Base-by-base conservation (phyloP, 30 jellyfish, hydroid and myxozoan species). In the Aurelia coerulea region DNA sequence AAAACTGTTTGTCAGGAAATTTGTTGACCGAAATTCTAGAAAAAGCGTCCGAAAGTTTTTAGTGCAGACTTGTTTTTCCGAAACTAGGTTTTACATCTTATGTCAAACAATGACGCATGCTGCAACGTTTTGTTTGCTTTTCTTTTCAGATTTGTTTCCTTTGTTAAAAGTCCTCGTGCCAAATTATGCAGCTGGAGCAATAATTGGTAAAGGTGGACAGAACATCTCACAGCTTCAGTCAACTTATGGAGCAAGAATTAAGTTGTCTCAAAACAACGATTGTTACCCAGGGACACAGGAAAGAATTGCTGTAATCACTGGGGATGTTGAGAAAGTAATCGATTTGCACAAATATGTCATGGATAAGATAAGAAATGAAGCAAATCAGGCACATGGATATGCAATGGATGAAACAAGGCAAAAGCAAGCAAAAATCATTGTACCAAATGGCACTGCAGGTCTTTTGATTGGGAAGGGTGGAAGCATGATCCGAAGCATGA, bases 181-280 rank as follows among this genome's bases (percentile, higher is more conserved):
- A 51, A 95, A 95, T 66, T 95, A 83, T 87, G 99, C 99, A 49
- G 99, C 99, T 17, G 99, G 99, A 6, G 99, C 99, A 13, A 86
- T 95, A 13, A 95, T 95, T 76, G 99, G 99, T 5, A 90, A 90
- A 87, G 92, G 97, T 12, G 99, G 99, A 2, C 90, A 87, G 49
- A 95, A 95, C 72, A 90, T 95, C 9, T 73, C 83, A 29, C 98
- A 95, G 76, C 86, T 95, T 32, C 99, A 95, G 86, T 31, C 89
- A 41, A 80, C 96, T 1, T 90, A 76, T 83, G 99, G 99, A 15
- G 99, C 99, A 37, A 90, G 85, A 62, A 95, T 95, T 72, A 82
- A 95, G 80, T 50, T 95, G 91, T 95, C 99, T 5, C 97, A 96
- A 35, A 95, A 87, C 67, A 87, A 92, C 54, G 99, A 95, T 31